Evolutionary conservation across 2,113 vertebrate genomes (phyloP).

Genomic region (Pelusios castaneus): DNA sequence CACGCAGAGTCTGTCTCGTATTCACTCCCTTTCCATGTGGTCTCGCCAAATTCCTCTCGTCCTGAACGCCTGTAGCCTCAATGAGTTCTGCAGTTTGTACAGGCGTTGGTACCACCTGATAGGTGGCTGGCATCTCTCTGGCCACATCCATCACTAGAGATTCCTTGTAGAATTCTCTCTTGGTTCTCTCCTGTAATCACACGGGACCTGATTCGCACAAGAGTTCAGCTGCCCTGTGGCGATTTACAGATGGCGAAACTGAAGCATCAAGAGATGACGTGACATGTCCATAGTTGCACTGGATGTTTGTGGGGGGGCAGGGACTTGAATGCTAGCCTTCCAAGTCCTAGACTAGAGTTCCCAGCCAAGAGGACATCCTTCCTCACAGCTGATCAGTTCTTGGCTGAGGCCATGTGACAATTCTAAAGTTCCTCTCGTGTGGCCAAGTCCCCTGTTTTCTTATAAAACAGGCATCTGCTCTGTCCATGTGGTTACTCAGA

Average conservation of each 20-base stretch:
- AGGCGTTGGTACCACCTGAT: background rate
- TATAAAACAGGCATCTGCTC: background rate
- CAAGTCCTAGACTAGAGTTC: background rate
- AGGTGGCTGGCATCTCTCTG: background rate
- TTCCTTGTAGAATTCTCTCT: background rate
- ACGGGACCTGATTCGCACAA: background rate
- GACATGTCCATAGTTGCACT: accelerated
- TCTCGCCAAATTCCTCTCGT: background rate
- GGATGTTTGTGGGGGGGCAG: background rate
- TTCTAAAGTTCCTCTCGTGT: background rate
- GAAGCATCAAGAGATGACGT: background rate
- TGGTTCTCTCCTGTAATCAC: background rate
- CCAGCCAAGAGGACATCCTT: background rate
- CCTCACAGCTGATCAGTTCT: background rate
- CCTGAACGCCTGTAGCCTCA: background rate
- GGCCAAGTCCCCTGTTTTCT: background rate
- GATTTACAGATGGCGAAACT: background rate
- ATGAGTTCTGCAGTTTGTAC: background rate
- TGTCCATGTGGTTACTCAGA: background rate
- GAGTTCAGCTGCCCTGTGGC: background rate
- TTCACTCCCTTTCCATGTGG: background rate
- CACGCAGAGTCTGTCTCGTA: background rate
- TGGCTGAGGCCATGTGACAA: accelerated
- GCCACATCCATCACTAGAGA: background rate
- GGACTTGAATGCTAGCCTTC: background rate